phyloP scores from a whole-genome alignment of 1,140 invertebrate species.

The Delia radicum region DNA sequence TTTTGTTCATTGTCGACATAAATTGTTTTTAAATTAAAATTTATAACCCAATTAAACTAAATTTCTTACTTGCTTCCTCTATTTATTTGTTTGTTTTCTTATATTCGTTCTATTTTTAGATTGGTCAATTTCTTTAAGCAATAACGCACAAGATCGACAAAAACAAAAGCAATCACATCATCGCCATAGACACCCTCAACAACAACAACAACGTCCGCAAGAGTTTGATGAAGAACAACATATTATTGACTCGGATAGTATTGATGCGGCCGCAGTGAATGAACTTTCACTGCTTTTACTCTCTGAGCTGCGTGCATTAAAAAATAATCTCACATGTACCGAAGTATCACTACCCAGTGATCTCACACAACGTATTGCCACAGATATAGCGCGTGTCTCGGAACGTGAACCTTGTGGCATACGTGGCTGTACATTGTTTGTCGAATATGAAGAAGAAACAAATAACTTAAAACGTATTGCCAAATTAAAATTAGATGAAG shows the following conservation, averaged over 20 bases:
- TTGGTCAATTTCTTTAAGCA: slow-evolving; percentile 20
- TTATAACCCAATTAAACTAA: neutral
- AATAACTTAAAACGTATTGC: slow-evolving; percentile 4
- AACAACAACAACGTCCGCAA: neutral
- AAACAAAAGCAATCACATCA: neutral
- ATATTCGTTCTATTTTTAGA: neutral
- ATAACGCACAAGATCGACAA: neutral
- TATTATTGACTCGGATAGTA: neutral
- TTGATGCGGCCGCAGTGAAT: slow-evolving; percentile 11
- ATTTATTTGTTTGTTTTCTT: neutral
- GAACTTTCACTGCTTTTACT: neutral
- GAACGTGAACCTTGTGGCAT: slow-evolving; percentile 14
- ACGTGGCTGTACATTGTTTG: slow-evolving; percentile 1
- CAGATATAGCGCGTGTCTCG: slow-evolving; percentile 8
- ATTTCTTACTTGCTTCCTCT: neutral
- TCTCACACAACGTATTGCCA: slow-evolving; percentile 18
- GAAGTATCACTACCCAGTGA: slow-evolving; percentile 15
- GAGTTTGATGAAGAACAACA: neutral
- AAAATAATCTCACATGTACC: slow-evolving; percentile 12
- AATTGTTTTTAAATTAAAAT: neutral
- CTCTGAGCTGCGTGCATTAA: neutral
- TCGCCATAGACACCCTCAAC: neutral
- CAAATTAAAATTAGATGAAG: slow-evolving; percentile 4
- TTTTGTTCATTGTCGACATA: neutral
- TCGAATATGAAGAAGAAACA: slow-evolving; percentile 1